phyloP scores from a whole-genome alignment of 1,140 invertebrate species.

The Brachionus plicatilis region DNA sequence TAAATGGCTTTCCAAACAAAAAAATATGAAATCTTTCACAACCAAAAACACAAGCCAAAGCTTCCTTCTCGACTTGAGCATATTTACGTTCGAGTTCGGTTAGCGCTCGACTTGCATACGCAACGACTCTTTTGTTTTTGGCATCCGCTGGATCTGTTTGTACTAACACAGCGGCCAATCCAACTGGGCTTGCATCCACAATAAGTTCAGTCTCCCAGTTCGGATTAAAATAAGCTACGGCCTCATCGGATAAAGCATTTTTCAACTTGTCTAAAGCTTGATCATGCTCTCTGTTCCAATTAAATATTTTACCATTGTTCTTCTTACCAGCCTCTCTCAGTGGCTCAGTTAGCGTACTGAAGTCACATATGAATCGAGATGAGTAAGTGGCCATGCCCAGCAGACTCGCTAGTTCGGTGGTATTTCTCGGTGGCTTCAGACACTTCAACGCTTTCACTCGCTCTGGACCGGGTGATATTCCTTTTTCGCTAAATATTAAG shows the following conservation, averaged over 20 bases:
- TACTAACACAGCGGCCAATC: background rate
- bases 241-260: background rate
- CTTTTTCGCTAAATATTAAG: background rate
- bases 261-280: background rate
- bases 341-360: conserved; percentile 46
- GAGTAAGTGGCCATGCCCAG: conserved; percentile 50
- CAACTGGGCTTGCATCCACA: background rate
- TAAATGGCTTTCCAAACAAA: background rate
- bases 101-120: conserved; percentile 45
- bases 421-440: background rate
- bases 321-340: conserved; percentile 24
- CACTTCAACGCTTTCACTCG: background rate
- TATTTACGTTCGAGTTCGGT: conserved; percentile 45
- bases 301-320: background rate
- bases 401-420: conserved; percentile 41
- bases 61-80: conserved; percentile 47
- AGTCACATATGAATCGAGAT: conserved; percentile 48
- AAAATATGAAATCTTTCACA: background rate
- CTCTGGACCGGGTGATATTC: background rate
- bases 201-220: background rate
- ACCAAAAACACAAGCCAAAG: background rate
- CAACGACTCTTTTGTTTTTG: background rate
- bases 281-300: background rate
- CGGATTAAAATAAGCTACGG: background rate
- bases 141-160: background rate